phyloP scores from a whole-genome alignment of 2,888 invertebrate genomes.

The Agrotis exclamationis region DNA sequence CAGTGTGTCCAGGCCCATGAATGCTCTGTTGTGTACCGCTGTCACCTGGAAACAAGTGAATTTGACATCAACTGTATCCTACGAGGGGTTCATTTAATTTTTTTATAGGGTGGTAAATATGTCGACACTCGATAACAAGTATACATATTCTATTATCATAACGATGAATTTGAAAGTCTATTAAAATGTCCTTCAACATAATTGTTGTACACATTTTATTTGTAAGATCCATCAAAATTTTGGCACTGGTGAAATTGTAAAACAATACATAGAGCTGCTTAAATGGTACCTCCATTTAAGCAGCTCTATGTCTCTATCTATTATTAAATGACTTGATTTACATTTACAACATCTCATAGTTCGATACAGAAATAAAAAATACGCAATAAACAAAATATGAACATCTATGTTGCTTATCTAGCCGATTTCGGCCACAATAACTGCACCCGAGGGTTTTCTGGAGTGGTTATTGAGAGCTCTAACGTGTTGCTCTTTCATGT shows the following conservation, averaged over 20 bases:
- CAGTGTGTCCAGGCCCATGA: constrained; percentile 96
- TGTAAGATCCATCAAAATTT: no score
- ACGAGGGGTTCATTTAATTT: not conserved
- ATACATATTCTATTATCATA: no score
- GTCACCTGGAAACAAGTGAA: constrained; percentile 88
- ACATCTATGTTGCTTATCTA: no score
- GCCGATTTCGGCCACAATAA: no score
- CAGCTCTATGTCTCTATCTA: no score
- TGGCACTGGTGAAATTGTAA: not conserved
- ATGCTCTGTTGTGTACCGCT: constrained; percentile 95
- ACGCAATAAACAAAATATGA: no score
- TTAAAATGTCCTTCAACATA: not conserved
- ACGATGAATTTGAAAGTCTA: not conserved
- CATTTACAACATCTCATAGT: not conserved
- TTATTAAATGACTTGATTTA: not conserved
- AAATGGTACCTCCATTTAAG: no score
- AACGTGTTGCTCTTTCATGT: no score
- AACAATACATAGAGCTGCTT: not conserved
- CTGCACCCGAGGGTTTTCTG: no score
- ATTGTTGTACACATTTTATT: not conserved
- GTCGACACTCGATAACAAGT: not conserved
- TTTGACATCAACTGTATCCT: constrained; percentile 10
- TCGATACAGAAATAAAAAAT: not conserved
- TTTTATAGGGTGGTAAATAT: not conserved
- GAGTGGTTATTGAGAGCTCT: no score